These are phyloP conservation scores for Tychaedon coryphoeus DNA, from an alignment of 2,113 vertebrate genomes.

Conservation along the genomic window DNA sequence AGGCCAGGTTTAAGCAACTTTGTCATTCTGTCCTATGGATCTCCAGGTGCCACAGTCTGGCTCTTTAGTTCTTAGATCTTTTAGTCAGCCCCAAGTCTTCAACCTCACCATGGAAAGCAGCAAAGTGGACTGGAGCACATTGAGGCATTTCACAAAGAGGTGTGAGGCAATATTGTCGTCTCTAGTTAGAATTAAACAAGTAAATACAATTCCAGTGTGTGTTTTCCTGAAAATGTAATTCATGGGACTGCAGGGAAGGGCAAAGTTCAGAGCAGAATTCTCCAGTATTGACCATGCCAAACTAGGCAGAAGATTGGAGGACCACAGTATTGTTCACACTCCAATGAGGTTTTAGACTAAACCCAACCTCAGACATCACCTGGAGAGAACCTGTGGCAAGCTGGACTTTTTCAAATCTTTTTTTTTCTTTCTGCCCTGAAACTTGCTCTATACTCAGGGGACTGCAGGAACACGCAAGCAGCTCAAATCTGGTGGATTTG, in stretches of 20 bases:
- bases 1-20: background rate
- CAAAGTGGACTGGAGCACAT: background rate
- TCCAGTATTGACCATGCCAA: background rate
- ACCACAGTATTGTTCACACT: background rate
- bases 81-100: background rate
- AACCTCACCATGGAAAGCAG: background rate
- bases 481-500: background rate
- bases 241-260: background rate
- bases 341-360: background rate
- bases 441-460: background rate
- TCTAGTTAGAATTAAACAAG: background rate
- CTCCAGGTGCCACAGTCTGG: background rate
- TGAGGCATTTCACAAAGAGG: background rate
- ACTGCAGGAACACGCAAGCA: background rate
- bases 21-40: background rate
- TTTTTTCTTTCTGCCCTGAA: background rate
- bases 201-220: background rate
- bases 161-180: background rate
- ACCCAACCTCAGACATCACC: background rate
- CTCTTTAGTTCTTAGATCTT: background rate
- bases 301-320: background rate
- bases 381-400: background rate
- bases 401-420: background rate
- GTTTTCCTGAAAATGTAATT: background rate
- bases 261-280: background rate